Evolutionary conservation across 1,140 invertebrate genomes (phyloP).

Genomic region (Camponotus pennsylvanicus): DNA sequence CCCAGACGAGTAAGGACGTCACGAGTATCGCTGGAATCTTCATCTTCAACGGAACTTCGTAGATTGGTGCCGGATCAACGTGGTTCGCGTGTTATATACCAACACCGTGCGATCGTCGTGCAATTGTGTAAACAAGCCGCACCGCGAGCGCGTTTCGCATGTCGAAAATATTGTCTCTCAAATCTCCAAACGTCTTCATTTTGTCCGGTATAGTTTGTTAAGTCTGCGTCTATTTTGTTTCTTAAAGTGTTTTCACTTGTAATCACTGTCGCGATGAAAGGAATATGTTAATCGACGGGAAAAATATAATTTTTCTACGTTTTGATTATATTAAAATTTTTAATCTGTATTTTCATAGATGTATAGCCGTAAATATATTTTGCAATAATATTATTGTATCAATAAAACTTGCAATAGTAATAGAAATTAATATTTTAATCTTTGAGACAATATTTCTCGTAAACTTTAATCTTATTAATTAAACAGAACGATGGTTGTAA

Average conservation of each 20-base stretch:
- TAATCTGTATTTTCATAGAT: neutral
- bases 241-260: neutral
- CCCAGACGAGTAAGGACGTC: slow-evolving; percentile 49
- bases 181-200: slow-evolving; percentile 9
- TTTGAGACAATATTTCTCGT: too few relatives aligned
- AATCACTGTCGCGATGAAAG: neutral
- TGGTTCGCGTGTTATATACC: slow-evolving; percentile 40
- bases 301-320: neutral
- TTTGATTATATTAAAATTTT: neutral
- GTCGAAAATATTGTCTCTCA: slow-evolving; percentile 47
- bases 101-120: neutral
- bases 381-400: too few relatives aligned
- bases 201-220: neutral
- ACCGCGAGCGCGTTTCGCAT: too few relatives aligned
- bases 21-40: slow-evolving; percentile 62
- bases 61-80: slow-evolving; percentile 37
- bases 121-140: slow-evolving; percentile 51
- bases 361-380: too few relatives aligned
- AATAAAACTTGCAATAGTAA: too few relatives aligned
- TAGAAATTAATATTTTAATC: too few relatives aligned
- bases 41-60: slow-evolving; percentile 62
- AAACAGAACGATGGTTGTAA: too few relatives aligned
- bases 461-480: too few relatives aligned
- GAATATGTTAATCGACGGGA: neutral
- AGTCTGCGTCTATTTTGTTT: slow-evolving; percentile 29